A percentile compares a stretch with the other conserved stretches of the same genome.
These are phyloP conservation scores for Crossocerus cetratus DNA, from an alignment of 2,888 invertebrate genomes.

Conservation along the genomic window DNA sequence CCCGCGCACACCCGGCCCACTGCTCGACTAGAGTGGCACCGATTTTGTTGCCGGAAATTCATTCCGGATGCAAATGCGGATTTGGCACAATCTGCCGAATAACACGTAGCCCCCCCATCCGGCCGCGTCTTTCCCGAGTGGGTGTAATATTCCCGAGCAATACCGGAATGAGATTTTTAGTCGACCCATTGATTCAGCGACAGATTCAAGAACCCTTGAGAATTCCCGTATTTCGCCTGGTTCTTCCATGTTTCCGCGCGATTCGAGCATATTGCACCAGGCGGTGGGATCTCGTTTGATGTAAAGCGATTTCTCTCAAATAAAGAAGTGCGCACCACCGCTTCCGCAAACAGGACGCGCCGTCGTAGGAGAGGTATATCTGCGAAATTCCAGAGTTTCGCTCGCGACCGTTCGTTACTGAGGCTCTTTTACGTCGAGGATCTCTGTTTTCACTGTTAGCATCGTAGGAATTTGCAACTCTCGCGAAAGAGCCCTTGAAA, in stretches of 20 bases:
- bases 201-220: too few relatives aligned
- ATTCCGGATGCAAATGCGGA: constrained; percentile 8
- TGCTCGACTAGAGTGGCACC: not conserved
- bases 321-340: too few relatives aligned
- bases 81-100: not conserved
- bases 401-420: too few relatives aligned
- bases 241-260: not conserved
- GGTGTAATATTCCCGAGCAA: not conserved
- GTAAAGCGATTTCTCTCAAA: too few relatives aligned
- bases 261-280: not conserved
- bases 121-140: not conserved
- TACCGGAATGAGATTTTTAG: not conserved
- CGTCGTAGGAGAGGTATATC: too few relatives aligned
- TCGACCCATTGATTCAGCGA: too few relatives aligned
- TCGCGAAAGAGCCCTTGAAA: constrained; percentile 14
- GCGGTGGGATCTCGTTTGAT: too few relatives aligned
- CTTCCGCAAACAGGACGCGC: too few relatives aligned
- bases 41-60: constrained; percentile 11
- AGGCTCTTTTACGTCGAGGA: too few relatives aligned
- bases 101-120: constrained; percentile 14
- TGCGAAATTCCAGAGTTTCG: too few relatives aligned
- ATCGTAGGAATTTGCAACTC: not conserved
- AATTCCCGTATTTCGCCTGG: not conserved
- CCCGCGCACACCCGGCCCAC: not conserved
- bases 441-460: too few relatives aligned